phyloP scores from a whole-genome alignment of 2,113 vertebrate species.

The Lates calcarifer region DNA sequence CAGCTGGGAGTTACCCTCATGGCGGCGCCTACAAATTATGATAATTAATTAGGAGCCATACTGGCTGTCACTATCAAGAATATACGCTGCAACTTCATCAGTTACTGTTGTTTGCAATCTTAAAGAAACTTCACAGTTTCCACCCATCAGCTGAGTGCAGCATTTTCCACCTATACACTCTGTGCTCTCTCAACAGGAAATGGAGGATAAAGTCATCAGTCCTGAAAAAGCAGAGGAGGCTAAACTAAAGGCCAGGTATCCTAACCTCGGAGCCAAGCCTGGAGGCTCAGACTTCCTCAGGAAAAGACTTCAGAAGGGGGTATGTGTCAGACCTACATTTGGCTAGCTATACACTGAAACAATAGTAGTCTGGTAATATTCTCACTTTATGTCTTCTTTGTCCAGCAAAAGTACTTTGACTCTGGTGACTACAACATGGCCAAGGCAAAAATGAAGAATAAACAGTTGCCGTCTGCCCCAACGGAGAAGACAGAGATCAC shows the following conservation, averaged over 20 bases:
- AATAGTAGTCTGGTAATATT: not conserved
- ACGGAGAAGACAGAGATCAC: conserved; percentile 96
- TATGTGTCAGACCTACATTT: conserved; percentile 67
- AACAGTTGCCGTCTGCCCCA: conserved; percentile 91
- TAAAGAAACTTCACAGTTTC: not conserved
- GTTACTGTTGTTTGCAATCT: not conserved
- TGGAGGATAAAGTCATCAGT: conserved; percentile 96
- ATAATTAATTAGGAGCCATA: not conserved
- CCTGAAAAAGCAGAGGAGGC: conserved; percentile 97
- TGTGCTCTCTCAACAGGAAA: conserved; percentile 87
- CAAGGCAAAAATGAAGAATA: conserved; percentile 99
- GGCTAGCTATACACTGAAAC: not conserved
- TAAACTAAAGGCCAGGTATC: conserved; percentile 96
- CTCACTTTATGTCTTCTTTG: conserved; percentile 4
- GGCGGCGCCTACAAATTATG: conserved; percentile 10
- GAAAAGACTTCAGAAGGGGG: conserved; percentile 97
- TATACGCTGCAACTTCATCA: not conserved
- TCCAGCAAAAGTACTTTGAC: conserved; percentile 98
- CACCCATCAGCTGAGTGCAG: not conserved
- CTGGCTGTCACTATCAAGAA: not conserved
- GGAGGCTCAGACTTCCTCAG: conserved; percentile 96
- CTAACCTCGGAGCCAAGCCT: conserved; percentile 93
- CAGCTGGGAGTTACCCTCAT: conserved; percentile 44
- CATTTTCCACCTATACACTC: not conserved
- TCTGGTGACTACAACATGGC: conserved; percentile 99